These are phyloP conservation scores for Atrichornis clamosus DNA, from an alignment of 2,113 vertebrate genomes.

Conservation along the genomic window DNA sequence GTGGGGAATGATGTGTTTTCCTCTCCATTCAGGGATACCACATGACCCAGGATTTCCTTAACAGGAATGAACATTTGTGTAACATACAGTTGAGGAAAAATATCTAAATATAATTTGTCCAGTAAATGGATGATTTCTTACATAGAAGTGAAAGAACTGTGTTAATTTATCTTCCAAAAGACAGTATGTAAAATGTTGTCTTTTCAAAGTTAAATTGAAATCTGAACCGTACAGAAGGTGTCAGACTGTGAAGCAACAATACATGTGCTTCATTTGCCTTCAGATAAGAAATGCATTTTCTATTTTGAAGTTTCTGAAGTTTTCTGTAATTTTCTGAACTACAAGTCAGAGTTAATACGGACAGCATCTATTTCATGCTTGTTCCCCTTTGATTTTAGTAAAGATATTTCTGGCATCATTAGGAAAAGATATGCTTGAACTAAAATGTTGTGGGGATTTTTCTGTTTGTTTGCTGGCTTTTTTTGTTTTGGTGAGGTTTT, in stretches of 20 bases:
- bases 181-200: background rate
- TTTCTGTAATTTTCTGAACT: background rate
- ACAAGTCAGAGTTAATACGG: fast-evolving
- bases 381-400: background rate
- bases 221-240: background rate
- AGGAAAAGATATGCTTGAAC: background rate
- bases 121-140: background rate
- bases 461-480: background rate
- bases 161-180: background rate
- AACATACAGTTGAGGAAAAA: background rate
- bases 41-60: background rate
- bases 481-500: background rate
- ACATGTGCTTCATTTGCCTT: background rate
- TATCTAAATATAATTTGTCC: background rate
- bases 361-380: background rate
- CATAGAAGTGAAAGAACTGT: background rate
- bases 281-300: background rate
- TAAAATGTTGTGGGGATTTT: background rate
- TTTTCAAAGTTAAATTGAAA: background rate
- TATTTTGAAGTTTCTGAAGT: background rate
- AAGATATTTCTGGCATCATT: background rate
- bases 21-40: background rate
- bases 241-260: background rate
- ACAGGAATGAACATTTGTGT: background rate
- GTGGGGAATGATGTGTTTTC: background rate